Percentiles rank a stretch among this genome's conserved stretches.
Evolutionary conservation across 2,888 invertebrate species (phyloP).

Genomic region (Melinaea menophilus): DNA sequence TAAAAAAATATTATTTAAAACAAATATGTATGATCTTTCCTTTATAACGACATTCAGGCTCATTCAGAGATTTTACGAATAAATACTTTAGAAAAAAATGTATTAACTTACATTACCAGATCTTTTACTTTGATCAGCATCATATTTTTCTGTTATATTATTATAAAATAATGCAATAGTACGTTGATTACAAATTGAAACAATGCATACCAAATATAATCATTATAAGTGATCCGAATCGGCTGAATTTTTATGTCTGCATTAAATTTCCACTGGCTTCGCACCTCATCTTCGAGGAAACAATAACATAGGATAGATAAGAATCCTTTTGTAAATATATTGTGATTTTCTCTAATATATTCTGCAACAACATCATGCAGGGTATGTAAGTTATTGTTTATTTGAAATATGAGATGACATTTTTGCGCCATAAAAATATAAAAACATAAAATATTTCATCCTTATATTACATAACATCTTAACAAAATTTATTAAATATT

Average conservation of each 20-base stretch:
- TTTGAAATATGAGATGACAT: too few relatives aligned
- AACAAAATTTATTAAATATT: too few relatives aligned
- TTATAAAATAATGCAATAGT: not conserved
- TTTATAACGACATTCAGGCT: too few relatives aligned
- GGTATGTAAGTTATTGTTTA: too few relatives aligned
- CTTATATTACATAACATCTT: too few relatives aligned
- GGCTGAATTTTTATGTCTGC: slow-evolving; percentile 59
- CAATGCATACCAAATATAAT: slow-evolving; percentile 37
- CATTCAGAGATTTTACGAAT: too few relatives aligned
- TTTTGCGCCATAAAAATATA: too few relatives aligned
- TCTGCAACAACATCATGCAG: too few relatives aligned
- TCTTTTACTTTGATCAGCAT: not conserved
- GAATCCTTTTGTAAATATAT: slow-evolving; percentile 17
- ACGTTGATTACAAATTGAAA: slow-evolving; percentile 25
- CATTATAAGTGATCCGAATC: slow-evolving; percentile 60
- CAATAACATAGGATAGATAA: slow-evolving; percentile 34
- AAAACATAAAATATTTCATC: too few relatives aligned
- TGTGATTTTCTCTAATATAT: slow-evolving; percentile 4
- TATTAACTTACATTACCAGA: not conserved
- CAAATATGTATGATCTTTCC: too few relatives aligned
- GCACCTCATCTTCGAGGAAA: slow-evolving; percentile 39
- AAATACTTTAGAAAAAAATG: too few relatives aligned
- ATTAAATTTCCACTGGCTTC: slow-evolving; percentile 60
- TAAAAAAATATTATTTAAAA: too few relatives aligned
- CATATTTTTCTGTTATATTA: not conserved